Evolutionary conservation across 2,888 invertebrate species (phyloP).

Genomic region (Coleophora flavipennella): DNA sequence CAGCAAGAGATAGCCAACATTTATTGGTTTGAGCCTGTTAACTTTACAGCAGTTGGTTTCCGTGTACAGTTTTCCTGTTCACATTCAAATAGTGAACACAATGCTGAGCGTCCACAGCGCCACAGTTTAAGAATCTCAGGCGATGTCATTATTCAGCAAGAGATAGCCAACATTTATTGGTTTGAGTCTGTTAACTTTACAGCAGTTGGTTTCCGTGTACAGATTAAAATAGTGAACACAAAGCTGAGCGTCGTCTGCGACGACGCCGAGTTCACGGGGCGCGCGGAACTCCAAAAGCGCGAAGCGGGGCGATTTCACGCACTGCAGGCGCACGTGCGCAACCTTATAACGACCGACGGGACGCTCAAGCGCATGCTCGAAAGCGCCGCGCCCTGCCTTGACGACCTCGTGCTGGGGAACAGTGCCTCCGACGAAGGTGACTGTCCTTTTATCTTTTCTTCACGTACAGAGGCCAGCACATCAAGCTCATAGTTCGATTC

Average conservation of each 20-base stretch:
- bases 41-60: too few relatives aligned
- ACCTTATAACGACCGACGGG: constrained; percentile 37
- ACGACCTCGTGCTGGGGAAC: constrained; percentile 15
- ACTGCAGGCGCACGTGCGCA: constrained; percentile 39
- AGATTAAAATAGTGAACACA: constrained; percentile 53
- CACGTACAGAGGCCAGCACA: too few relatives aligned
- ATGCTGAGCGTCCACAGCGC: not conserved
- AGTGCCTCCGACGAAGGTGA: constrained; percentile 29
- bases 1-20: too few relatives aligned
- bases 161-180: too few relatives aligned
- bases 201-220: not conserved
- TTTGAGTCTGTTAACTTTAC: too few relatives aligned
- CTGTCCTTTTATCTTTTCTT: too few relatives aligned
- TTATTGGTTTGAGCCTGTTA: too few relatives aligned
- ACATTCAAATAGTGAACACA: too few relatives aligned
- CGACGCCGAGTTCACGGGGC: constrained; percentile 43
- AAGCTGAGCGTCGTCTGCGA: constrained; percentile 47
- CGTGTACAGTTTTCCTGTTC: too few relatives aligned
- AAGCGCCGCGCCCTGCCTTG: constrained; percentile 21
- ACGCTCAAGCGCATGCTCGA: constrained; percentile 27
- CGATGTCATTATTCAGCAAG: too few relatives aligned
- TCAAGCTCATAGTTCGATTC: too few relatives aligned
- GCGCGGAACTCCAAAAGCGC: constrained; percentile 31
- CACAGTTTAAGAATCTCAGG: too few relatives aligned
- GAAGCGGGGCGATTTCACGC: constrained; percentile 33